Percentiles rank a stretch among this genome's conserved stretches.
phyloP scores from a whole-genome alignment of 2,113 vertebrate species.

The Macroglossus sobrinus region DNA sequence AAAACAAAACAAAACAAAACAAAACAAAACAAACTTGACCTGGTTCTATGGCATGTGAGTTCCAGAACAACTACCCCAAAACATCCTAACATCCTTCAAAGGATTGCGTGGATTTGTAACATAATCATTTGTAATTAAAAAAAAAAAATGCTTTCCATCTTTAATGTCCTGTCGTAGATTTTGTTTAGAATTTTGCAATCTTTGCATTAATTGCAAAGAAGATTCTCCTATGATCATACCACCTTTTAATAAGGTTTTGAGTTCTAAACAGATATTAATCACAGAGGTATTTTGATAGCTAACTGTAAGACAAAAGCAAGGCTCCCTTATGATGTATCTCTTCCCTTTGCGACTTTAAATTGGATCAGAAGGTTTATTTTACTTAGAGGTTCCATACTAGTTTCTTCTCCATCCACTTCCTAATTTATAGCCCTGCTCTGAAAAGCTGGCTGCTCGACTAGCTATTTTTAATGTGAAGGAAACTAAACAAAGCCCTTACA shows the following conservation, averaged over 20 bases:
- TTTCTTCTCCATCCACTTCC: not conserved
- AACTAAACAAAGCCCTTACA: conserved; percentile 48
- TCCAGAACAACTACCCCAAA: not conserved
- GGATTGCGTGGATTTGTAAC: not conserved
- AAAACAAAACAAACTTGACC: not conserved
- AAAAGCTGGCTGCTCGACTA: not conserved
- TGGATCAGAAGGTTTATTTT: conserved; percentile 20
- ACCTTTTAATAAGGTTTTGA: not conserved
- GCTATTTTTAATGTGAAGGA: conserved; percentile 50
- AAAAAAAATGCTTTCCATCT: not conserved
- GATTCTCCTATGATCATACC: not conserved
- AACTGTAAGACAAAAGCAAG: not conserved
- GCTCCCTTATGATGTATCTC: not conserved
- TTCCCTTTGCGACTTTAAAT: conserved; percentile 16
- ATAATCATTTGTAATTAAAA: not conserved
- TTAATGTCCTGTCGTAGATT: not conserved
- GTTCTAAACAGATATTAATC: conserved; percentile 4
- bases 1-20: no score
- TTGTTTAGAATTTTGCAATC: not conserved
- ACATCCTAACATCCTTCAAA: not conserved
- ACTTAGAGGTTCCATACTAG: not conserved
- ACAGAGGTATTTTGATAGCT: not conserved
- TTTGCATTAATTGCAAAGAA: conserved; percentile 14
- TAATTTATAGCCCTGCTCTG: not conserved
- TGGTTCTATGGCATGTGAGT: not conserved